phyloP scores from a whole-genome alignment of 2,113 vertebrate genomes.

The Callaeas wilsoni region DNA sequence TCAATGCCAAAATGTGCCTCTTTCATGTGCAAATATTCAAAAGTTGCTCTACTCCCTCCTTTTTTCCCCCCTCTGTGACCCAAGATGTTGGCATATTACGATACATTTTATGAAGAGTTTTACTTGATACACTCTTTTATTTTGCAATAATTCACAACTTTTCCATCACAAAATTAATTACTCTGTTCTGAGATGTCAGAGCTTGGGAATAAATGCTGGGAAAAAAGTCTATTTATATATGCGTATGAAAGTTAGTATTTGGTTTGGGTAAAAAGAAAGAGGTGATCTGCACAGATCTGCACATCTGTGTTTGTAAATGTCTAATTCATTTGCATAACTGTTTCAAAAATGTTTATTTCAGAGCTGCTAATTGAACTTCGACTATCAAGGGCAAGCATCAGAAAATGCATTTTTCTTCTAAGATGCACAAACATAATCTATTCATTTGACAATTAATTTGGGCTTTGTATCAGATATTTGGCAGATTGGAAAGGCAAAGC shows the following conservation, averaged over 20 bases:
- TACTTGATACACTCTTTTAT: background rate
- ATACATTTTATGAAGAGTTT: background rate
- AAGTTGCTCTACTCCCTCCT: background rate
- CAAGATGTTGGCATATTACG: background rate
- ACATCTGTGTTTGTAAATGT: background rate
- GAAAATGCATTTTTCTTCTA: background rate
- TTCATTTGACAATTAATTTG: background rate
- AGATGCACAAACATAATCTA: background rate
- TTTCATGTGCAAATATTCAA: background rate
- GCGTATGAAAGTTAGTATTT: background rate
- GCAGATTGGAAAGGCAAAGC: background rate
- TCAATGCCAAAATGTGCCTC: background rate
- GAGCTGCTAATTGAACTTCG: background rate
- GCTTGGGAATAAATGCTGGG: background rate
- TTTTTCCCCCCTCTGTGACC: background rate
- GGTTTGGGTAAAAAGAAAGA: background rate
- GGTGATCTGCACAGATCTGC: background rate
- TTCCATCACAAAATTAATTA: background rate
- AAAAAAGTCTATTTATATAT: background rate
- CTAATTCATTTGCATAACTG: background rate
- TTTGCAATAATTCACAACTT: background rate
- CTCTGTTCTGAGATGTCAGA: background rate
- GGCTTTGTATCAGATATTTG: background rate
- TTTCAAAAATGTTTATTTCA: background rate
- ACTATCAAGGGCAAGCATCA: background rate